Conservation (phyloP, 2,888 invertebrate genomes). For the Pandemis heparana region DNA sequence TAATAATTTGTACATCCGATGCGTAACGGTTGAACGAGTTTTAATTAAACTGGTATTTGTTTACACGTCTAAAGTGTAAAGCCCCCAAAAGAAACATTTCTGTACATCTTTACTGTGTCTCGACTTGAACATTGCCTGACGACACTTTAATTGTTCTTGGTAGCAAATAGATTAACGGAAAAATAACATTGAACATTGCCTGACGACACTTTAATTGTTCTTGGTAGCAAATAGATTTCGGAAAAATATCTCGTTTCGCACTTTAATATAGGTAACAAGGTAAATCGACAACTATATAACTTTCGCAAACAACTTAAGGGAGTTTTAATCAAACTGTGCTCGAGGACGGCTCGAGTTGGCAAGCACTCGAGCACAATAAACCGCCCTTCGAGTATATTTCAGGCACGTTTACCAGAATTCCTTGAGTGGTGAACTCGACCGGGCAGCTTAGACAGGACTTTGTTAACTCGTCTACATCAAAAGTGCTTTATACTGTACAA, state of each 20-base stretch:
- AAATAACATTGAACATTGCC: neutral
- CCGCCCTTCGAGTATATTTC: slow-evolving; percentile 18
- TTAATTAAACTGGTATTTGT: neutral
- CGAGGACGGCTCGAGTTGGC: neutral
- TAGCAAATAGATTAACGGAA: neutral
- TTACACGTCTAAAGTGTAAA: neutral
- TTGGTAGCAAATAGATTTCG: neutral
- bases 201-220: neutral
- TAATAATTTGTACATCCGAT: neutral
- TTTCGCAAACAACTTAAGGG: slow-evolving; percentile 18
- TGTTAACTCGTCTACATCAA: slow-evolving; percentile 10
- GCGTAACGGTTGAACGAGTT: neutral
- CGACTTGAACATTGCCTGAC: too few relatives aligned
- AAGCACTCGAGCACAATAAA: slow-evolving; percentile 10
- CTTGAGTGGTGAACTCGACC: slow-evolving; percentile 29
- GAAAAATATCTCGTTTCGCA: neutral
- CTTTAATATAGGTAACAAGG: neutral
- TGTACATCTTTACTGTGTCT: neutral
- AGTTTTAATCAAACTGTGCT: slow-evolving; percentile 32
- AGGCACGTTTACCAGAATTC: slow-evolving; percentile 21
- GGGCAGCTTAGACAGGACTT: neutral
- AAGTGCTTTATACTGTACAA: slow-evolving; percentile 1
- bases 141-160: neutral
- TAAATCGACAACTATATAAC: neutral
- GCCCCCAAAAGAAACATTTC: neutral